Evolutionary conservation across 2,113 vertebrate genomes (phyloP), one percentile per base, ranked within the genome.

Genomic region (Lepus americanus): DNA sequence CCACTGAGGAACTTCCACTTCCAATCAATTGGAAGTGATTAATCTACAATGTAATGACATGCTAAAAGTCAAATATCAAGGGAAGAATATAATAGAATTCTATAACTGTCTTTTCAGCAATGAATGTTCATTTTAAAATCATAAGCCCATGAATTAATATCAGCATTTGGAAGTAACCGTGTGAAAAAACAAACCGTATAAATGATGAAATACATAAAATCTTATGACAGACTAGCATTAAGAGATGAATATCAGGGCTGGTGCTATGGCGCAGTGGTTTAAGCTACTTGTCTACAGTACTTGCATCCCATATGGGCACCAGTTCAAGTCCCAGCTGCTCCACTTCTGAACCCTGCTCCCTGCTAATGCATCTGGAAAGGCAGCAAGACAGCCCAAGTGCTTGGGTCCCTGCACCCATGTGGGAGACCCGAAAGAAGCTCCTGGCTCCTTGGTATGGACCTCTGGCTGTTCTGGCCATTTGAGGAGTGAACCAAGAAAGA

Each of bases 51-150:
- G 16, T 69, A 74, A 44, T 49, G 25, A 44, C 33, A 80, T 80
- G 36, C 8, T 72, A 72, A 91, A 72, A 82, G 72, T 12, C 20
- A 93, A 49, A 69, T 93, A 73, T 80, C 19, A 53, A 70, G 29
- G 79, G 22, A 27, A 59, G 3, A 64, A 14, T 69, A 22, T n/a
- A 79, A 67, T 77, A 83, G 22, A 76, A 63, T 70, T 69, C 4
- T 70, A 63, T 33, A 86, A 59, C 51, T 29, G 12, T 69, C 27
- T 94, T 94, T 31, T 19, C 67, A 76, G 61, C 23, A 84, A 89
- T 84, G 36, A 63, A 84, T 83, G 20, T 44, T 74, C 33, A 79
- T 64, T 81, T 81, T 74, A 67, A 86, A 80, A 91, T 63, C 29
- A 64, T 63, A 73, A 29, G 36, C 59, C n/a, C 13, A 53, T 89